phyloP scores from a whole-genome alignment of 2,888 invertebrate genomes.

The Linnaemya tessellans region DNA sequence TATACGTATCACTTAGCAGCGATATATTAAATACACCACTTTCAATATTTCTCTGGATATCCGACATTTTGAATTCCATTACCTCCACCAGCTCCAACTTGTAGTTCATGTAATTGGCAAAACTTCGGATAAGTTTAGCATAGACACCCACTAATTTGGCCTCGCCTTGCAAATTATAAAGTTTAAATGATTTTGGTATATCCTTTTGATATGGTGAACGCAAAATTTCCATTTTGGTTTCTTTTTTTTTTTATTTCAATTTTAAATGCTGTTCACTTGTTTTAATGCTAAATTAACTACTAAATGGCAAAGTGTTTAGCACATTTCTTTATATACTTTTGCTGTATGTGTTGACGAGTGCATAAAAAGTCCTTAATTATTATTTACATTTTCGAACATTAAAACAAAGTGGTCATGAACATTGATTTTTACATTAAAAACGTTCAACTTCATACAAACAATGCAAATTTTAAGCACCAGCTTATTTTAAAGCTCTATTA shows the following conservation, averaged over 20 bases:
- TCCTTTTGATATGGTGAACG: conserved; percentile 51
- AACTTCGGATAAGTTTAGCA: conserved; percentile 73
- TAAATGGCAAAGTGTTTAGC: not conserved
- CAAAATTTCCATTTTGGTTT: conserved; percentile 13
- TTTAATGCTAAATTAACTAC: conserved; percentile 12
- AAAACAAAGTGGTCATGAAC: conserved; percentile 37
- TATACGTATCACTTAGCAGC: conserved; percentile 70
- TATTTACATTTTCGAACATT: conserved; percentile 48
- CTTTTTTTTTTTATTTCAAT: not conserved
- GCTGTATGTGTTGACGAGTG: conserved; percentile 1
- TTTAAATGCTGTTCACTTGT: not conserved
- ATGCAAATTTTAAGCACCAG: conserved; percentile 17
- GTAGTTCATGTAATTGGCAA: conserved; percentile 75
- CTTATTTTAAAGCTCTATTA: conserved; percentile 10
- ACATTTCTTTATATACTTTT: conserved; percentile 36
- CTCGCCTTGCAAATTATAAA: not conserved
- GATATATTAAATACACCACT: conserved; percentile 76
- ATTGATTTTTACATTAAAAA: conserved; percentile 44
- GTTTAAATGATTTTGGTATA: conserved; percentile 43
- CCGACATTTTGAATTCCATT: conserved; percentile 70
- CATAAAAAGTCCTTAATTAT: conserved; percentile 50
- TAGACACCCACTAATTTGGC: conserved; percentile 73
- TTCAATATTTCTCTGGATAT: conserved; percentile 71
- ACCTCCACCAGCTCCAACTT: conserved; percentile 73
- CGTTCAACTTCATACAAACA: not conserved